Conservation (phyloP, 2,888 invertebrate genomes). For the Dione juno region DNA sequence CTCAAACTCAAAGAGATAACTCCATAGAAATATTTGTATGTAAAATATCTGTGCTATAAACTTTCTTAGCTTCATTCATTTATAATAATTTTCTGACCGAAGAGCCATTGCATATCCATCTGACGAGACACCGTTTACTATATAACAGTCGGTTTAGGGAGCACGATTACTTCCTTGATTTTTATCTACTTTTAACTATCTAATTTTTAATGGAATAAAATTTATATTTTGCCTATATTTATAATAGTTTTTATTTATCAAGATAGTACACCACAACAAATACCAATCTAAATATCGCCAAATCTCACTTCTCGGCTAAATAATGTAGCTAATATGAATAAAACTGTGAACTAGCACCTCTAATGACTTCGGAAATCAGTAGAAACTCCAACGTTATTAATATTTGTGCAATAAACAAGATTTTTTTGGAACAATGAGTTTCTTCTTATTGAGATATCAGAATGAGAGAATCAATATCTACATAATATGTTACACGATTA, state of each 20-base stretch:
- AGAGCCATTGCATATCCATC: constrained; percentile 4
- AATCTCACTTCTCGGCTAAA: constrained; percentile 11
- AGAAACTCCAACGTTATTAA: neutral
- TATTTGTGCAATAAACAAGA: constrained; percentile 8
- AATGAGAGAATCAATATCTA: neutral
- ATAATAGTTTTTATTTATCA: neutral
- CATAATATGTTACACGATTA: neutral
- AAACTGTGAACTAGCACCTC: constrained; percentile 32
- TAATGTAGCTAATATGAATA: constrained; percentile 3
- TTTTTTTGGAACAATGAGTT: neutral
- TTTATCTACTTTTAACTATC: constrained; percentile 10
- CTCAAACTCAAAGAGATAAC: neutral
- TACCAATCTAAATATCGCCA: constrained; percentile 2
- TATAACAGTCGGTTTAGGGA: neutral
- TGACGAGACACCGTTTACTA: neutral
- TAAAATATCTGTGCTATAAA: constrained; percentile 18
- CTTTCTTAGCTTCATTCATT: constrained; percentile 18
- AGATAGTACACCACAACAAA: constrained; percentile 9
- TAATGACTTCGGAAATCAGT: constrained; percentile 1
- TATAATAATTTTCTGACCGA: constrained; percentile 4
- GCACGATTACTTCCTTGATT: constrained; percentile 10
- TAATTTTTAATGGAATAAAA: constrained; percentile 3
- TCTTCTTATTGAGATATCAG: neutral
- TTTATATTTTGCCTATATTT: neutral
- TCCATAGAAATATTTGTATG: constrained; percentile 12